Conservation (phyloP, 64 coral and sea anemone species). For the Platygyra sinensis region DNA sequence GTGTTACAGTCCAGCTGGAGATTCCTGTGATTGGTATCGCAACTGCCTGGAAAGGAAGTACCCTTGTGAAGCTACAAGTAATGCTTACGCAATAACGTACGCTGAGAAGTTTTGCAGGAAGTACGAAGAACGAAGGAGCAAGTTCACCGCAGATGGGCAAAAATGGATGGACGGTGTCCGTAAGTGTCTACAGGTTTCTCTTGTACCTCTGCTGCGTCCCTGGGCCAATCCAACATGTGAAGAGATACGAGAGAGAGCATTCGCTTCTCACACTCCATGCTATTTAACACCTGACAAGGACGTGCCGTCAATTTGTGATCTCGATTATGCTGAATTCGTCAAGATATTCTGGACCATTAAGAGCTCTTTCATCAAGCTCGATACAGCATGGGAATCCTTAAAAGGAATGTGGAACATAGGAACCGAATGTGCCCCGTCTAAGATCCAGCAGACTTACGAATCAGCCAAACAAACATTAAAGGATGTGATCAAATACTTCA, state of each 20-base stretch:
- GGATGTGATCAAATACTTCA: neutral
- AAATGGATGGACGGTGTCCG: slow-evolving; percentile 50
- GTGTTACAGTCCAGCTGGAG: slow-evolving; percentile 56
- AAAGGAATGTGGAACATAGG: slow-evolving; percentile 51
- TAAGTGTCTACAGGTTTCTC: slow-evolving; percentile 59
- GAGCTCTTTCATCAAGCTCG: slow-evolving; percentile 15
- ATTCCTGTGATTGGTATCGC: slow-evolving; percentile 42
- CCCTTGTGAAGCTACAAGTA: slow-evolving; percentile 22
- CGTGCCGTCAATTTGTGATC: slow-evolving; percentile 54
- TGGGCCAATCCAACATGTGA: slow-evolving; percentile 44
- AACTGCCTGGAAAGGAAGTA: slow-evolving; percentile 54
- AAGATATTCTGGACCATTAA: slow-evolving; percentile 53
- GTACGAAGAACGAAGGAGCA: neutral
- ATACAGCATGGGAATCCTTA: slow-evolving; percentile 40
- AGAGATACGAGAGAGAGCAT: slow-evolving; percentile 37
- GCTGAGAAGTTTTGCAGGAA: slow-evolving; percentile 57
- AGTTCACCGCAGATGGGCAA: neutral
- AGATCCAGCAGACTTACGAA: neutral
- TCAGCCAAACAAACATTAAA: neutral
- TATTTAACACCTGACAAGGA: slow-evolving; percentile 27
- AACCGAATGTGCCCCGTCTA: neutral
- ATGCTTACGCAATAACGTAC: slow-evolving; percentile 37
- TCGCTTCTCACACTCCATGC: slow-evolving; percentile 60
- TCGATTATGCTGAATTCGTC: slow-evolving; percentile 9
- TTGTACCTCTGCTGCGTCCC: slow-evolving; percentile 48